Evolutionary conservation across 2,888 invertebrate species (phyloP).

Genomic region (Brachyptera risi): DNA sequence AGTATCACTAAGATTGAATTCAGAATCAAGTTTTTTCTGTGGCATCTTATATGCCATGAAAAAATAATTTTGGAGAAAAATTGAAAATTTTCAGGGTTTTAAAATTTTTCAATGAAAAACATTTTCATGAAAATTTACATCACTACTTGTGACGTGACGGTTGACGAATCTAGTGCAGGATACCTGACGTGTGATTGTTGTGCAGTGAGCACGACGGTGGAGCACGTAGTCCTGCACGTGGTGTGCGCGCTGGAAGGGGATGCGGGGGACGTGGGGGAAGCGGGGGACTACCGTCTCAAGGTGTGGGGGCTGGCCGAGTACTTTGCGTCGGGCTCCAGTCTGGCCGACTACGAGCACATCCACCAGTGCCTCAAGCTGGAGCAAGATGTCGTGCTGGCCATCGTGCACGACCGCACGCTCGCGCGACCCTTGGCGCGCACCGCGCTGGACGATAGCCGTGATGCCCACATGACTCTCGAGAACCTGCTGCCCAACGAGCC

Average conservation of each 20-base stretch:
- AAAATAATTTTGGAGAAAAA: too few species aligned
- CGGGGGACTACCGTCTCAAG: conserved; percentile 65
- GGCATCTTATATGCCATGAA: too few species aligned
- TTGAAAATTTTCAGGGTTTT: too few species aligned
- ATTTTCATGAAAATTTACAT: too few species aligned
- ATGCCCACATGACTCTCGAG: conserved; percentile 58
- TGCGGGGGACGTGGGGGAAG: conserved; percentile 63
- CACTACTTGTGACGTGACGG: too few species aligned
- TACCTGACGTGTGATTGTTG: too few species aligned
- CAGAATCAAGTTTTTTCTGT: too few species aligned
- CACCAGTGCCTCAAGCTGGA: conserved; percentile 91
- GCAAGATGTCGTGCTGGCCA: conserved; percentile 69
- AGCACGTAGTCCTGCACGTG: conserved; percentile 80
- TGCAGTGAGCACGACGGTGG: conserved; percentile 77
- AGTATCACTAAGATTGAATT: too few species aligned
- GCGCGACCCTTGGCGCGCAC: conserved; percentile 70
- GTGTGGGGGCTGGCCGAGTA: conserved; percentile 89
- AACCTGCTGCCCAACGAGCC: conserved; percentile 75
- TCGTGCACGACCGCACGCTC: conserved; percentile 55
- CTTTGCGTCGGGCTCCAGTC: conserved; percentile 72
- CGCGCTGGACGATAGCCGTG: background rate
- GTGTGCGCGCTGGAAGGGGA: conserved; percentile 76
- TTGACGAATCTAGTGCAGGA: too few species aligned
- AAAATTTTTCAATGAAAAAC: too few species aligned
- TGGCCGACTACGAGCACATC: conserved; percentile 89